phyloP scores from a whole-genome alignment of 2,113 vertebrate genomes.

The Pimephales promelas region DNA sequence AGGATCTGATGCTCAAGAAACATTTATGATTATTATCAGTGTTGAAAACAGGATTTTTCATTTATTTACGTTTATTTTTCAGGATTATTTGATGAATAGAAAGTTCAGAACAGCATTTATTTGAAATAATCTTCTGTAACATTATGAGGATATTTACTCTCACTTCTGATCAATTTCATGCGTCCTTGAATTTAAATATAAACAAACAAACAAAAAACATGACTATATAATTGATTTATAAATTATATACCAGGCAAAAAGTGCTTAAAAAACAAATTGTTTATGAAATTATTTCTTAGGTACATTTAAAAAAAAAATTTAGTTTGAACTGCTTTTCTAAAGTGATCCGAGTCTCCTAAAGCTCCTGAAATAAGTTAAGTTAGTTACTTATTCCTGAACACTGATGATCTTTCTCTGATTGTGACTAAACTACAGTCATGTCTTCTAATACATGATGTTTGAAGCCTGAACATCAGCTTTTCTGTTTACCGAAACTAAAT shows the following conservation, averaged over 20 bases:
- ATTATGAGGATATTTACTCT: background rate
- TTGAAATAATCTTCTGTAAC: background rate
- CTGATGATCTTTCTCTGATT: background rate
- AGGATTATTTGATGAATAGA: background rate
- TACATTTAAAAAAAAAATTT: no score
- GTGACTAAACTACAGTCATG: background rate
- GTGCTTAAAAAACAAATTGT: background rate
- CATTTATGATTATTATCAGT: background rate
- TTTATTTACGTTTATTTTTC: background rate
- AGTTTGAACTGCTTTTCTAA: background rate
- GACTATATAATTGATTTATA: background rate
- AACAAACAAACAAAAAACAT: no score
- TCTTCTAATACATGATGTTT: background rate
- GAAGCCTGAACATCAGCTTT: slow-evolving; percentile 1
- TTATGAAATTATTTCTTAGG: no score
- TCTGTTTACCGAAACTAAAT: background rate
- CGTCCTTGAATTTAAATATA: background rate
- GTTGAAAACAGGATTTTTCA: no score
- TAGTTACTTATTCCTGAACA: background rate
- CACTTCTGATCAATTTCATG: background rate
- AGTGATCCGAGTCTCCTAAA: background rate
- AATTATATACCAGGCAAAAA: background rate
- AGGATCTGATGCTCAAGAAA: background rate
- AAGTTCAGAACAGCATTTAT: background rate
- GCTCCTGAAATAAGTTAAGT: background rate